phyloP scores from a whole-genome alignment of 2,113 vertebrate genomes.

The Ptilonorhynchus violaceus region DNA sequence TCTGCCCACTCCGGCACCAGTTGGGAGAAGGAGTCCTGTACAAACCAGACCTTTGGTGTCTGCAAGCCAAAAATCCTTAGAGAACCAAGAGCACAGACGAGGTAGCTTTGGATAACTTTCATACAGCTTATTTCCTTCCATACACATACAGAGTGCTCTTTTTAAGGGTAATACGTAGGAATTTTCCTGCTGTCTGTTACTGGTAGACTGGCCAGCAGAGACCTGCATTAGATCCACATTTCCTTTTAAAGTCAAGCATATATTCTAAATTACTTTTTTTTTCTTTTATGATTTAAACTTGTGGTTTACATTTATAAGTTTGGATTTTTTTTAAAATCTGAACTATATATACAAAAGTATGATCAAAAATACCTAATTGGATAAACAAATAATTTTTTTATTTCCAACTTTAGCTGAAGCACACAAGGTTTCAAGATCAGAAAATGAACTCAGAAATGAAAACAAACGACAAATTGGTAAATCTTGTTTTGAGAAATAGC shows the following conservation, averaged over 20 bases:
- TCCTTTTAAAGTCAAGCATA: neutral
- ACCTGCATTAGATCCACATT: neutral
- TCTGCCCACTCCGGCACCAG: conserved; percentile 72
- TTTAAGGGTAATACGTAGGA: neutral
- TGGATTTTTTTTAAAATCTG: neutral
- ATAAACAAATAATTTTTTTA: conserved; percentile 47
- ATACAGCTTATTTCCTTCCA: neutral
- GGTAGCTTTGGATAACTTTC: conserved; percentile 70
- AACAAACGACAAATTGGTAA: conserved; percentile 86
- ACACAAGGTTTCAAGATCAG: conserved; percentile 81
- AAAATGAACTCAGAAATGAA: conserved; percentile 85
- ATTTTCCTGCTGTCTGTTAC: neutral
- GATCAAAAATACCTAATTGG: conserved; percentile 34
- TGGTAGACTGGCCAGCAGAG: neutral
- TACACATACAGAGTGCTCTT: neutral
- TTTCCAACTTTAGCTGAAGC: conserved; percentile 79
- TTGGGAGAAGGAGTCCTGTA: conserved; percentile 83
- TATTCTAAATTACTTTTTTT: neutral
- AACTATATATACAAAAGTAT: neutral
- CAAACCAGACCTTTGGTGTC: conserved; percentile 74
- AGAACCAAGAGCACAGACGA: conserved; percentile 86
- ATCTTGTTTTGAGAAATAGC: conserved; percentile 51
- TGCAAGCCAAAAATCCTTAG: conserved; percentile 83
- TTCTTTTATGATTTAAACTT: neutral
- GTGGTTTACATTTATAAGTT: neutral